Base-by-base conservation (phyloP, 1,140 invertebrate species). In the Nymphalis io region DNA sequence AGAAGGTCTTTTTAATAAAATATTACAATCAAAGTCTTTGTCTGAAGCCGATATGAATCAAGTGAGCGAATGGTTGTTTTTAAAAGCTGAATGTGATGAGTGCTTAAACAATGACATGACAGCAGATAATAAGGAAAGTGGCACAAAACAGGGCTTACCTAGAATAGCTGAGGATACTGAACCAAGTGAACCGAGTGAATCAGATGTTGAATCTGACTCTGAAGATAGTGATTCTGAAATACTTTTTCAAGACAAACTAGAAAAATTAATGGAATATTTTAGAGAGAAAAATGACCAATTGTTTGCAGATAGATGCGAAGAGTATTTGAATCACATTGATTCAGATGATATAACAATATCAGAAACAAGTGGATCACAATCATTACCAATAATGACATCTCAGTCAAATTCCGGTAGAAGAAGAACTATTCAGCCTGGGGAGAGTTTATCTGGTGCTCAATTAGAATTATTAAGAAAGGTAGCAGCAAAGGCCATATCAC, bases 51-150 rank as follows among this genome's bases (percentile, higher is more conserved):
- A 96, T 79, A 93, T 94, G 73, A 95, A 95, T 80, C 95, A 96
- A 87, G 96, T 97, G n/a, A 95, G 96, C 81, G 95, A 96, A 68
- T 97, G 96, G 96, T 87, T 97, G 3, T 96, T 95, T 76, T 92
- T 96, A 71, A 97, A 97, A 85, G 95, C 96, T 71, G 96, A 97
- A 84, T 96, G 96, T 85, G 96, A 97, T 85, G 96, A 96, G 74
- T 97, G 96, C 80, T 93, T 97, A 23, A 94, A 94, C 78, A 93
- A 91, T 60, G 94, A 94, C 70, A 85, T 74, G 63, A 91, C 10
- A 91, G 93, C 73, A 88, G 94, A 86, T 62, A 93, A 94, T 70
- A 92, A 93, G 55, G 92, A 93, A 67, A 89, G 90, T 18, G 85
- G 85, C 40, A 83, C 82, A 61, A 92, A 92, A 75, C 88, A 92